Evolutionary conservation across 2,888 invertebrate species (phyloP).

Genomic region (Orthosia incerta): DNA sequence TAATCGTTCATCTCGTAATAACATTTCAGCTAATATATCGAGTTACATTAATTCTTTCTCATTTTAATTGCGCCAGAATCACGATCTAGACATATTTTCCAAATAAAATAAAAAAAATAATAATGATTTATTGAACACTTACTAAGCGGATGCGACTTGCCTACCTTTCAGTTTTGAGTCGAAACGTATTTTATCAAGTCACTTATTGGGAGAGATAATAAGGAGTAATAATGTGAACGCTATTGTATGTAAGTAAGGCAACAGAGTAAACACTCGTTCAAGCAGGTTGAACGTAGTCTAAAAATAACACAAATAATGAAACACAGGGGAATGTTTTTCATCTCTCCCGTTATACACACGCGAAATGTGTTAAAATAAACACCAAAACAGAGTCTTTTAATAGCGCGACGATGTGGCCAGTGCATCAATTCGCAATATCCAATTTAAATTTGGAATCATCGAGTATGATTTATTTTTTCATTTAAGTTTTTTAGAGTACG

Average conservation of each 20-base stretch:
- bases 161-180: conserved; percentile 41
- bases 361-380: conserved; percentile 91
- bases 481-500: conserved; percentile 74
- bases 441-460: conserved; percentile 83
- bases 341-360: conserved; percentile 89
- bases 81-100: conserved; percentile 77
- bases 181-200: conserved; percentile 50
- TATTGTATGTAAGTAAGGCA: conserved; percentile 86
- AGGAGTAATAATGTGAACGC: conserved; percentile 83
- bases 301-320: conserved; percentile 90
- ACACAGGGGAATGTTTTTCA: conserved; percentile 91
- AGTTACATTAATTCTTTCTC: conserved; percentile 78
- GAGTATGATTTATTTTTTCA: conserved; percentile 86
- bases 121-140: conserved; percentile 77
- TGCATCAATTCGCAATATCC: conserved; percentile 87
- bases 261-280: conserved; percentile 86
- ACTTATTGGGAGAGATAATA: conserved; percentile 68
- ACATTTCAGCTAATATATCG: conserved; percentile 82
- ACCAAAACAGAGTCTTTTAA: conserved; percentile 88
- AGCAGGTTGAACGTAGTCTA: conserved; percentile 89
- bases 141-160: conserved; percentile 57
- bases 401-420: conserved; percentile 87
- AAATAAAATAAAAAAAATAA: conserved; percentile 78
- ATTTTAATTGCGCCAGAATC: conserved; percentile 78
- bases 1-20: conserved; percentile 83